Base-by-base conservation (phyloP, 2,888 invertebrate species). In the Micropterix aruncella region DNA sequence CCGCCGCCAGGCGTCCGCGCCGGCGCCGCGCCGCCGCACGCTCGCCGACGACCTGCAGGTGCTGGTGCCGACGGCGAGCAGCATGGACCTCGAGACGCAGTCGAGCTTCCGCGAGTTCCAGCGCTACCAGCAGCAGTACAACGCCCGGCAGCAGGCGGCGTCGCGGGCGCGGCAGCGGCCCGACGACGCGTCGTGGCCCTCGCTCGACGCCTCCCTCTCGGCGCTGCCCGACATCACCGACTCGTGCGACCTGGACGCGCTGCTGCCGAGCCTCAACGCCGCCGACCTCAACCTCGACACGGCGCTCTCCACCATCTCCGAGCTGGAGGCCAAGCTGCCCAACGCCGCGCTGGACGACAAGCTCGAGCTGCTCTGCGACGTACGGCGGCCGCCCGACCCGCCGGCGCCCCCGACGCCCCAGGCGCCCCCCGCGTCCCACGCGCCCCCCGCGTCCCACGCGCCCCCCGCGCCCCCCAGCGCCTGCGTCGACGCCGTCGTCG, bases 21-120 rank as follows among this genome's bases (percentile, higher is more conserved):
- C 53, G 40, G 55, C 55, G 18, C 46, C 40, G 38, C 43, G 40
- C 43, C 37, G 44, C 37, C 42, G 38, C n/a, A 37, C 47, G 16
- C 38, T 47, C 38, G 47, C 45, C 17, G 42, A 46, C 45, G 69
- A 70, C 48, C 54, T 70, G 43, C 66, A 70, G 57, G 62, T 73
- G 53, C 50, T 76, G 51, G 57, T 73, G 54, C 67, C 66, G 41
- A 58, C 76, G 47, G 62, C 75, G 54, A 57, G 66, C 15, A 60
- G 64, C 2, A 77, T 77, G 77, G 77, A 77, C 49, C 76, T 75
- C 53, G 75, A 70, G 52, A 77, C 77, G 19, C 74, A 77, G 56
- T 74, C 72, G 36, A 76, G 77, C 60, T 74, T 73, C 55, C 77
- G 75, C 66, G 77, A 77, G 59, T 77, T 77, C 60, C 74, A 76